phyloP scores from a whole-genome alignment of 2,113 vertebrate species.

The Ammospiza caudacuta region DNA sequence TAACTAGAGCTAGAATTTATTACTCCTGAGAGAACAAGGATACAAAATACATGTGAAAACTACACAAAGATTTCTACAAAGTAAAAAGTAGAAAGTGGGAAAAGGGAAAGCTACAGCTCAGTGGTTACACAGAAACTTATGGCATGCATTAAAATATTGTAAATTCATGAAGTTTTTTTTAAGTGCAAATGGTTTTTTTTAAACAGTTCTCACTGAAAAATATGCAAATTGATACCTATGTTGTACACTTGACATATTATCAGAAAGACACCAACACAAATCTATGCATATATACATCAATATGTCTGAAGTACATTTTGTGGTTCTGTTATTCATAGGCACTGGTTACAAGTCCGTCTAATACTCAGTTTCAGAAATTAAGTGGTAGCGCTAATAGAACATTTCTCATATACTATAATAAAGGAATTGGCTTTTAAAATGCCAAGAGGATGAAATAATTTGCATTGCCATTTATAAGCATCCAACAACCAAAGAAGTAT shows the following conservation, averaged over 20 bases:
- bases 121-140: conserved; percentile 60
- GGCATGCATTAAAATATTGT: conserved; percentile 71
- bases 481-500: conserved; percentile 40
- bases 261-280: conserved; percentile 41
- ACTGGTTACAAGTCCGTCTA: conserved; percentile 35
- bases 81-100: conserved; percentile 64
- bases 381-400: conserved; percentile 37
- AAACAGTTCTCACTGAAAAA: conserved; percentile 37
- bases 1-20: conserved; percentile 75
- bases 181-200: conserved; percentile 63
- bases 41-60: conserved; percentile 68
- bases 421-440: conserved; percentile 28
- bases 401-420: conserved; percentile 50
- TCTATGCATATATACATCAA: conserved; percentile 12
- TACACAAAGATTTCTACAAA: conserved; percentile 66
- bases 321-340: conserved; percentile 6
- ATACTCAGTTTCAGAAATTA: conserved; percentile 56
- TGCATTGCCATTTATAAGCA: conserved; percentile 42
- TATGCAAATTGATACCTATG: conserved; percentile 49
- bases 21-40: conserved; percentile 72
- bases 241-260: conserved; percentile 48
- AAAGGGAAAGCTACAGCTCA: conserved; percentile 71
- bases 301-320: conserved; percentile 1
- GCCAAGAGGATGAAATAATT: conserved; percentile 19
- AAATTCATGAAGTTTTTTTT: conserved; percentile 57